Conservation (phyloP, 1,140 invertebrate species). For the Musca domestica region DNA sequence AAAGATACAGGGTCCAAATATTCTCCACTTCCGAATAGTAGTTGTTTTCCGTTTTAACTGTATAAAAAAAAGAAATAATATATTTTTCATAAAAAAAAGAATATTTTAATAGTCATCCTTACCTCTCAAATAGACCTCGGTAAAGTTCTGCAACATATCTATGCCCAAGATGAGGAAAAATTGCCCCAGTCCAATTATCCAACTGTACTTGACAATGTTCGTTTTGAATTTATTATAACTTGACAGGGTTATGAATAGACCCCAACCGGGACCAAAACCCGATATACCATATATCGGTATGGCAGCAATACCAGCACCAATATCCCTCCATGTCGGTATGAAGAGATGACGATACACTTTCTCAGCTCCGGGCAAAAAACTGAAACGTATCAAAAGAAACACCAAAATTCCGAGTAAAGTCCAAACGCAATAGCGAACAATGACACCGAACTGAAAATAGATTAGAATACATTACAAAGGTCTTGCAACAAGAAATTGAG, state of each 20-base stretch:
- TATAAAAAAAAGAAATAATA: not conserved
- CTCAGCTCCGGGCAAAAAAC: slow-evolving; percentile 68
- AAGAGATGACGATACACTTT: slow-evolving; percentile 77
- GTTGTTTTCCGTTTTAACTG: slow-evolving; percentile 12
- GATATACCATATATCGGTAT: slow-evolving; percentile 34
- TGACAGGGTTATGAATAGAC: slow-evolving; percentile 83
- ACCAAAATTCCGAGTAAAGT: slow-evolving; percentile 25
- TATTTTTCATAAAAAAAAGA: not conserved
- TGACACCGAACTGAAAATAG: slow-evolving; percentile 35
- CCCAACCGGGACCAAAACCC: slow-evolving; percentile 84
- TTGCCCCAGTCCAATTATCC: slow-evolving; percentile 40
- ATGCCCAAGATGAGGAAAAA: slow-evolving; percentile 28
- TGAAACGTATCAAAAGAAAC: slow-evolving; percentile 34
- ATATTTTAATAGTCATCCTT: not conserved
- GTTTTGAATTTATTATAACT: slow-evolving; percentile 87
- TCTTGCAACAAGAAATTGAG: no score
- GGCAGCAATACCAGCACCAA: slow-evolving; percentile 13
- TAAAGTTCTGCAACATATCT: slow-evolving; percentile 3
- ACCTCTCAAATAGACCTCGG: slow-evolving; percentile 21
- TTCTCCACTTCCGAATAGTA: slow-evolving; percentile 34
- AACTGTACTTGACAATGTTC: slow-evolving; percentile 56
- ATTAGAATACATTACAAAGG: no score
- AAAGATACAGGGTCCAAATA: slow-evolving; percentile 24
- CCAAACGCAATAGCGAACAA: slow-evolving; percentile 32
- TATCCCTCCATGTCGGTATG: slow-evolving; percentile 56